A percentile compares a stretch with the other conserved stretches of the same genome.
phyloP scores from a whole-genome alignment of 2,888 invertebrate genomes.

The Autographa pulchrina region DNA sequence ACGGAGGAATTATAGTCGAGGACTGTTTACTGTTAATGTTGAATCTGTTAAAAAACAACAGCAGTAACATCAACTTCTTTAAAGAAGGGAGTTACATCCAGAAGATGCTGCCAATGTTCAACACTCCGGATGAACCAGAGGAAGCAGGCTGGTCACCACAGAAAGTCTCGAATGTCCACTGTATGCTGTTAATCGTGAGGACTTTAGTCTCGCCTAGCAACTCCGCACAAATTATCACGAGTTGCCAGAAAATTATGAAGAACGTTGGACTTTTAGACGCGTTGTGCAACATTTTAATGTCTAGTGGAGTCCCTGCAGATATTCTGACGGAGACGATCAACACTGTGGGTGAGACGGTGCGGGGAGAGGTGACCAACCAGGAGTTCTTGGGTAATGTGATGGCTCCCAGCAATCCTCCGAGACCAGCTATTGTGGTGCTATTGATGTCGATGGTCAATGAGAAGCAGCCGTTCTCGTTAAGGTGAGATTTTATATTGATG shows the following conservation, averaged over 20 bases:
- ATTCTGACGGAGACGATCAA: constrained; percentile 98
- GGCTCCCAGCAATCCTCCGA: constrained; percentile 97
- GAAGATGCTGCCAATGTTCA: constrained; percentile 96
- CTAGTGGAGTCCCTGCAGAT: constrained; percentile 98
- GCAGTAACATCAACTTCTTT: constrained; percentile 99
- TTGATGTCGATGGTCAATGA: constrained; percentile 99
- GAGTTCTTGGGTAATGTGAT: constrained; percentile 96
- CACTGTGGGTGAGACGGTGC: constrained; percentile 97
- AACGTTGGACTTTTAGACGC: constrained; percentile 91
- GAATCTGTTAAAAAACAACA: constrained; percentile 97
- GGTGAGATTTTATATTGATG: constrained; percentile 67
- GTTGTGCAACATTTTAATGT: constrained; percentile 97
- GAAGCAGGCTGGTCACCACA: constrained; percentile 97
- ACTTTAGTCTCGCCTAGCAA: constrained; percentile 98
- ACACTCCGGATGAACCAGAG: constrained; percentile 92
- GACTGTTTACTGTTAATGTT: constrained; percentile 98
- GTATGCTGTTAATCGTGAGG: constrained; percentile 96
- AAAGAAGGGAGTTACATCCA: constrained; percentile 99
- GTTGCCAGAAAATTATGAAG: constrained; percentile 97
- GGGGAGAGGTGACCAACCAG: constrained; percentile 97
- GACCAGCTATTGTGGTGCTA: constrained; percentile 97
- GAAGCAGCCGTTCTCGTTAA: constrained; percentile 95
- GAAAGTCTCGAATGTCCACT: constrained; percentile 98
- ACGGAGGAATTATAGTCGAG: constrained; percentile 99
- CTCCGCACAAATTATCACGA: constrained; percentile 93